Evolutionary conservation across 2,113 vertebrate species (phyloP), one percentile per base, ranked within the genome.

Genomic region (Cheilinus undulatus): DNA sequence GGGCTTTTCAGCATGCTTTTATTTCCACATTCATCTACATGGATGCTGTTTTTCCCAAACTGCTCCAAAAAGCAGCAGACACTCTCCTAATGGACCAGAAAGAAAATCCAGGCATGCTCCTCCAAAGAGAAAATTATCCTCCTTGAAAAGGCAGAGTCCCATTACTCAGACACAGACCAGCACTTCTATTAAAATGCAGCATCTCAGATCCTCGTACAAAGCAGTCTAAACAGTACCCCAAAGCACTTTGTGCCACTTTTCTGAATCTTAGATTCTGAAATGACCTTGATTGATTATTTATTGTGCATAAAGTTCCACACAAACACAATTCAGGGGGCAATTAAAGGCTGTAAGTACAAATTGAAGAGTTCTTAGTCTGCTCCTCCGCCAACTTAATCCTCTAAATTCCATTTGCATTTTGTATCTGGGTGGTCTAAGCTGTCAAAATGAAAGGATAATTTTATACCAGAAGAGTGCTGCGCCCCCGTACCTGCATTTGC

Each of bases 401-500:
- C 46, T 15, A 5, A 64, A 71, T 61, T 5, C 10, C 2, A 52
- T 74, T 80, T 56, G 28, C 14, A 7, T 61, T 70, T 68, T 40
- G 53, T 27, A 1, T 64, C 34, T 26, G 48, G 49, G 54, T 78
- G 68, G 57, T 63, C 69, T 27, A 2, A 58, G 17, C 13, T 27
- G 26, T 67, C 32, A 20, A 49, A 43, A 63, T n/a, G 26, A 40
- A 72, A 43, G 42, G 27, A 14, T 58, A 9, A 65, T 54, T 68
- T 71, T 22, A 66, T 30, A 30, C 66, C 50, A 58, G 34, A 73
- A 20, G 49, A 43, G 22, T 27, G 17, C 26, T 46, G 17, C 3
- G 8, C 20, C 23, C 57, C 12, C 27, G 58, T 24, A 36, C 77
- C 53, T 73, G 58, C 51, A 58, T 76, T 23, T 50, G 61, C 42